phyloP scores from a whole-genome alignment of 2,888 invertebrate species.

The Cyaniris semiargus region DNA sequence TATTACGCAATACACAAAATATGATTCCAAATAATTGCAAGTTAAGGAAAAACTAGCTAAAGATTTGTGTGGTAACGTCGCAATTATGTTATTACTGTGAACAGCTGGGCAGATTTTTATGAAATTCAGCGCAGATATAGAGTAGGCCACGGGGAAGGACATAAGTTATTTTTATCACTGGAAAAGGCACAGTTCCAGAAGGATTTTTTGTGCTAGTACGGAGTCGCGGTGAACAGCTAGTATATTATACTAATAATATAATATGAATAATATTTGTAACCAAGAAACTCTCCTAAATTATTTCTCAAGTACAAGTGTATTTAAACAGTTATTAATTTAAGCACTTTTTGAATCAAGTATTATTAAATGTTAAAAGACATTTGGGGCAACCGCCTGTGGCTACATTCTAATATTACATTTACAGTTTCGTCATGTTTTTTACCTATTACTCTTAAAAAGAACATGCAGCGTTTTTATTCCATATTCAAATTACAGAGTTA shows the following conservation, averaged over 20 bases:
- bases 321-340: constrained; percentile 42
- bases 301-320: background rate
- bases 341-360: constrained; percentile 37
- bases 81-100: background rate
- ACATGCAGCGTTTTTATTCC: constrained; percentile 52
- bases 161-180: background rate
- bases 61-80: background rate
- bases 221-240: background rate
- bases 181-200: background rate
- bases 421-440: constrained; percentile 30
- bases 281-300: background rate
- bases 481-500: constrained; percentile 75
- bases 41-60: background rate
- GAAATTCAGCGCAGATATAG: background rate
- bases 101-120: background rate
- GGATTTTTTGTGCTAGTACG: background rate
- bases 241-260: background rate
- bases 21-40: constrained; percentile 24
- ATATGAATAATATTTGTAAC: no score
- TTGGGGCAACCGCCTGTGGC: constrained; percentile 22
- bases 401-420: constrained; percentile 22
- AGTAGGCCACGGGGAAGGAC: no score
- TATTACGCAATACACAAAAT: constrained; percentile 28
- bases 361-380: constrained; percentile 26
- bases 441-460: constrained; percentile 14